phyloP scores from a whole-genome alignment of 2,113 vertebrate species.

The Antechinus flavipes region DNA sequence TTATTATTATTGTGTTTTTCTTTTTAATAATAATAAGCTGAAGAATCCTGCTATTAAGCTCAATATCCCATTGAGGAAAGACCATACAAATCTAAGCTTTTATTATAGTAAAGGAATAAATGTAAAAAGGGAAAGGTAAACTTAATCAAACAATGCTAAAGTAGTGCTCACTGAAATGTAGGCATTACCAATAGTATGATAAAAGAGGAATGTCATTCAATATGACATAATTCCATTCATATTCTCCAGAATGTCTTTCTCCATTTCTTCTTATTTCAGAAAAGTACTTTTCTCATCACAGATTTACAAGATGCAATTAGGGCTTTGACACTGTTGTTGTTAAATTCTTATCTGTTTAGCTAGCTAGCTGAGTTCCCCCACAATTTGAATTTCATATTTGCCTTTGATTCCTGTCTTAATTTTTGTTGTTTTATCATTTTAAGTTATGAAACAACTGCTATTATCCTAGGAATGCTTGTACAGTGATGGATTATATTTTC shows the following conservation, averaged over 20 bases:
- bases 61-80: background rate
- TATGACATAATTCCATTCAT: background rate
- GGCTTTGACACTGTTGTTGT: background rate
- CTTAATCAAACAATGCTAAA: background rate
- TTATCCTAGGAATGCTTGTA: background rate
- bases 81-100: background rate
- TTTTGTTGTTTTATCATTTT: background rate
- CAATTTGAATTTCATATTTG: background rate
- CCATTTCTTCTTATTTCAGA: background rate
- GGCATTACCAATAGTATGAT: background rate
- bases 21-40: background rate
- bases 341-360: background rate
- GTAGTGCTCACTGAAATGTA: background rate
- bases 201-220: background rate
- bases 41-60: background rate
- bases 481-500: background rate
- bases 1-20: background rate
- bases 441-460: background rate
- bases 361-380: background rate
- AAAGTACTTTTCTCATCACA: background rate
- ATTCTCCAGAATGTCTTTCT: too few relatives aligned
- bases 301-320: background rate
- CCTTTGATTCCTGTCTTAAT: background rate
- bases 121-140: background rate
- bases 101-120: background rate